phyloP scores from a whole-genome alignment of 2,113 vertebrate species.

The Cranoglanis bouderius region DNA sequence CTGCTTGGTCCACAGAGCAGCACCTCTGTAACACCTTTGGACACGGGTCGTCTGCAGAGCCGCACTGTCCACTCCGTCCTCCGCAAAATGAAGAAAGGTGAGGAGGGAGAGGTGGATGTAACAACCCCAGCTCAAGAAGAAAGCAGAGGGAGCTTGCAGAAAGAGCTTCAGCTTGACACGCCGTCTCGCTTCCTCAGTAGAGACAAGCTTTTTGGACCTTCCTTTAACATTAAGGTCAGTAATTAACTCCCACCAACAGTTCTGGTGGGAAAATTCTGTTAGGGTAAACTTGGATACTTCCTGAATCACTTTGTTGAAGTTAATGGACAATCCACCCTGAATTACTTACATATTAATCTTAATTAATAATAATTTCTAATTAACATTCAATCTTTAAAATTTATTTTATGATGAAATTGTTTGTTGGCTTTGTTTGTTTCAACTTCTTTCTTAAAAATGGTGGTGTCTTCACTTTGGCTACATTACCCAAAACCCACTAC shows the following conservation, averaged over 20 bases:
- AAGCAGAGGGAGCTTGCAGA: constrained; percentile 65
- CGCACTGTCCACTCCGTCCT: constrained; percentile 84
- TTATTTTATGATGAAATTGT: background rate
- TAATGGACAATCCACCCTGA: background rate
- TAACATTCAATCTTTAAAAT: background rate
- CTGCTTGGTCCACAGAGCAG: constrained; percentile 66
- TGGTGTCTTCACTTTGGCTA: background rate
- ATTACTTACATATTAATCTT: background rate
- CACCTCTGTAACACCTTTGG: constrained; percentile 83
- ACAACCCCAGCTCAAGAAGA: constrained; percentile 47
- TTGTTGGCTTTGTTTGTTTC: background rate
- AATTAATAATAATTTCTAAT: too few relatives aligned
- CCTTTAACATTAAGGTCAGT: constrained; percentile 89
- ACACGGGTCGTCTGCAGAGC: constrained; percentile 88
- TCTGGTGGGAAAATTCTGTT: background rate
- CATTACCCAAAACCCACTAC: background rate
- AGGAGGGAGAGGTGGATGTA: constrained; percentile 55
- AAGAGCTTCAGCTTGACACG: constrained; percentile 88
- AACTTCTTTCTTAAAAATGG: too few relatives aligned
- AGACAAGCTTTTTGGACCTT: constrained; percentile 90
- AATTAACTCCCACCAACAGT: background rate
- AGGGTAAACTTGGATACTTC: background rate
- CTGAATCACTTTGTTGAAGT: background rate
- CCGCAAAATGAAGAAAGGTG: constrained; percentile 67
- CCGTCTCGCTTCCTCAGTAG: constrained; percentile 92